Conservation (phyloP, 2,797 vertebrate genomes). For the Hyperoplus immaculatus region DNA sequence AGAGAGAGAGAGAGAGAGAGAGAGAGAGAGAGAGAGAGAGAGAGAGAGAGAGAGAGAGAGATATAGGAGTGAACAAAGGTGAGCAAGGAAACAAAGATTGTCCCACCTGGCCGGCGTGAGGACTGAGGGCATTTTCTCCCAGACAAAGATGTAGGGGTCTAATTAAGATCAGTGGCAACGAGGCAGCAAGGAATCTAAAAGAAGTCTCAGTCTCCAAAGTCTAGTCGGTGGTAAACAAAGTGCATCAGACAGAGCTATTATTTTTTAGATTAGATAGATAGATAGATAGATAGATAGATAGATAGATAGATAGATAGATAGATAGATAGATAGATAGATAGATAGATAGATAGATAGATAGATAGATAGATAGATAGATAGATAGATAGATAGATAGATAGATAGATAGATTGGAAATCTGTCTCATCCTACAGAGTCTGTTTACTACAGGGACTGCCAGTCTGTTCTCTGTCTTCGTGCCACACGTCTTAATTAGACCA, state of each 20-base stretch:
- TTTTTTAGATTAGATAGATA: background rate
- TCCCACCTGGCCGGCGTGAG: slow-evolving; percentile 41
- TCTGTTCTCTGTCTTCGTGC: slow-evolving; percentile 43
- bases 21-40: background rate
- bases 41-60: too few relatives aligned
- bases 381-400: slow-evolving; percentile 21
- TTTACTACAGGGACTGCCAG: slow-evolving; percentile 61
- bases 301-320: slow-evolving; percentile 16
- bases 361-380: slow-evolving; percentile 19
- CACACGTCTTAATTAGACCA: slow-evolving; percentile 71
- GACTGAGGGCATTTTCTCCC: slow-evolving; percentile 50
- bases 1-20: background rate
- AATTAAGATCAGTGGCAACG: slow-evolving; percentile 64
- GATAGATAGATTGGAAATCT: slow-evolving; percentile 15
- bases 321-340: slow-evolving; percentile 5
- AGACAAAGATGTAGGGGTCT: slow-evolving; percentile 58
- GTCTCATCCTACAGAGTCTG: slow-evolving; percentile 34
- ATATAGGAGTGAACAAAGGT: background rate
- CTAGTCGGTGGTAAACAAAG: slow-evolving; percentile 7
- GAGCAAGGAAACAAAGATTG: slow-evolving; percentile 40
- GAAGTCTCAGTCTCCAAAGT: slow-evolving; percentile 14
- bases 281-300: slow-evolving; percentile 5
- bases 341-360: background rate
- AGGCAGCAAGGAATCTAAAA: slow-evolving; percentile 35
- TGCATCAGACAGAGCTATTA: background rate